These are phyloP conservation scores for Takifugu bimaculatus DNA, from an alignment of 2,113 vertebrate genomes.

Conservation along the genomic window DNA sequence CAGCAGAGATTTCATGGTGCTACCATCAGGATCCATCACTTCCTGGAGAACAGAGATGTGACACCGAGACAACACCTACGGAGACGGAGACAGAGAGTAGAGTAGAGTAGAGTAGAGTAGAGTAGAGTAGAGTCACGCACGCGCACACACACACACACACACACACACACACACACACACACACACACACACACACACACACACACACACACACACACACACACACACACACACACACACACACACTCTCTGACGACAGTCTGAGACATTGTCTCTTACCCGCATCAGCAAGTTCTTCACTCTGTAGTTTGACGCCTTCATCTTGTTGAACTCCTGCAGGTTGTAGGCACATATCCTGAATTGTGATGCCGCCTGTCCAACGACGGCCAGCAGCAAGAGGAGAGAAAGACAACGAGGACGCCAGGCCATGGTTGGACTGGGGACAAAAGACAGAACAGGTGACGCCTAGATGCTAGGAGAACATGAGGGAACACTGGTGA, in stretches of 20 bases:
- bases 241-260: not conserved
- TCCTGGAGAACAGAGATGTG: slow-evolving; percentile 57
- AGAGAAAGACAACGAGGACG: not conserved
- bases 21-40: slow-evolving; percentile 34
- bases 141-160: too few relatives aligned
- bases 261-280: slow-evolving; percentile 23
- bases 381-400: not conserved
- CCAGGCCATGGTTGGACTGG: slow-evolving; percentile 50
- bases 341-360: slow-evolving; percentile 66
- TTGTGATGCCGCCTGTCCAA: not conserved
- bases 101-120: too few relatives aligned
- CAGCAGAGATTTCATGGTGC: slow-evolving; percentile 22
- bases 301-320: slow-evolving; percentile 8
- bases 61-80: slow-evolving; percentile 57
- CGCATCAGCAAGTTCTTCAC: slow-evolving; percentile 39
- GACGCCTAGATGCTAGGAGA: not conserved
- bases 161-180: not conserved
- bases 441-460: not conserved
- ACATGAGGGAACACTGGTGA: too few relatives aligned
- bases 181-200: too few relatives aligned
- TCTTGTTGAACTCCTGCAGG: not conserved
- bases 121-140: too few relatives aligned
- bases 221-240: not conserved
- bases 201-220: too few relatives aligned
- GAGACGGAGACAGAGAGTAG: not conserved